Evolutionary conservation across 2,888 invertebrate species (phyloP), one percentile per base, ranked within the genome.

Genomic region (Clitarchus hookeri): DNA sequence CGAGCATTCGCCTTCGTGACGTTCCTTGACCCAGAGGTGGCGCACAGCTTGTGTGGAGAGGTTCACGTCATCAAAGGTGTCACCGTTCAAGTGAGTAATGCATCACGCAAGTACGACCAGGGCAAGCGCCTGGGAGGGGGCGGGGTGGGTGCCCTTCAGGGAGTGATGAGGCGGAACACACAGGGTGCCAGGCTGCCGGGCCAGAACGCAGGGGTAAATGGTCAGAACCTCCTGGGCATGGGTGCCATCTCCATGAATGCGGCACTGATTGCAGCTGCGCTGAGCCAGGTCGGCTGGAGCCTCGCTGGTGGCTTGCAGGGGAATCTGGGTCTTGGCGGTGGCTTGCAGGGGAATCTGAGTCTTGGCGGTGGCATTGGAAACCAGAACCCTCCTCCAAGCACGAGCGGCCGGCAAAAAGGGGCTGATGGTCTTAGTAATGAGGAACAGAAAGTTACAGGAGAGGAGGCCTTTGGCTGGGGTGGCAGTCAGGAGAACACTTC

Each of bases 31-130:
- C 96, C 98, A 44, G 97, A 97, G 91, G 96, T 98, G 85, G 98
- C 98, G 84, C 97, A 97, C 91, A 95, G 95, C 89, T 93, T 98
- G 79, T 97, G 97, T 92, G 98, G 98, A 84, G 97, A 98, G 92
- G 98, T 98, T 92, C 97, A 98, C 93, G 97, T 98, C 87, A 97
- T 98, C 88, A 98, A 97, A 92, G 97, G 97, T 89, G 96, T 97
- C 83, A 96, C 96, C 87, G 96, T 97, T 83, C 97, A 97, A 90
- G 97, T 98, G 82, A 96, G 96, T 86, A 96, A 96, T 91, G 97
- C 97, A 85, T 97, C 97, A 88, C 97, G 97, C 77, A 97, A 97
- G 91, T 93, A 93, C 80, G 92, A 94, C 94, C 88, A 88, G 53
- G 87, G 88, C 82, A 88, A 88, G 78, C 87, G 89, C 82, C 89